Conservation (phyloP, 2,113 vertebrate genomes). For the Oceanites oceanicus region DNA sequence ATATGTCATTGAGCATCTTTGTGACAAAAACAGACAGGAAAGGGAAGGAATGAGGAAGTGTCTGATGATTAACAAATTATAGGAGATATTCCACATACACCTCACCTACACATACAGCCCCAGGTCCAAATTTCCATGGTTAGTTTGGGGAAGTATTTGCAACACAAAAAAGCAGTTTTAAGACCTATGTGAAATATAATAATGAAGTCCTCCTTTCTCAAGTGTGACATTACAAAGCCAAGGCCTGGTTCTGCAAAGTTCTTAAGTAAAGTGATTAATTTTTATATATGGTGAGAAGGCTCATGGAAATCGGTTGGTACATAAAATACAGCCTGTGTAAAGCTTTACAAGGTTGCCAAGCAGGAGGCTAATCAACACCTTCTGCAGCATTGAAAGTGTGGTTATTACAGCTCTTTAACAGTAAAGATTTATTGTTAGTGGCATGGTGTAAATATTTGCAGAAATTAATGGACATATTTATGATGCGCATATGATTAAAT, state of each 20-base stretch:
- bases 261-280: background rate
- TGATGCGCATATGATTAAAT: background rate
- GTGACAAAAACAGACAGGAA: constrained; percentile 14
- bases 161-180: background rate
- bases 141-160: background rate
- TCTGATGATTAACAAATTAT: background rate
- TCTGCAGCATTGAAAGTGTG: background rate
- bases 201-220: background rate
- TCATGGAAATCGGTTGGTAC: background rate
- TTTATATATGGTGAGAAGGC: background rate
- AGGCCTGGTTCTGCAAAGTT: background rate
- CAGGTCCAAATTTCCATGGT: background rate
- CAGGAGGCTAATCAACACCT: background rate
- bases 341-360: background rate
- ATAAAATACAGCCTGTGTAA: background rate
- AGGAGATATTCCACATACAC: background rate
- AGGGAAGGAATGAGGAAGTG: background rate
- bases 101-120: background rate
- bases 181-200: background rate
- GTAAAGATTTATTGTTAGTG: background rate
- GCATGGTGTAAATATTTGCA: background rate
- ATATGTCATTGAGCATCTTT: background rate
- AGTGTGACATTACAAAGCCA: background rate
- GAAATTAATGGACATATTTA: background rate
- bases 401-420: background rate